A percentile compares a stretch with the other conserved stretches of the same genome.
Evolutionary conservation across 2,888 invertebrate genomes (phyloP).

Genomic region (Luperina nickerlii): DNA sequence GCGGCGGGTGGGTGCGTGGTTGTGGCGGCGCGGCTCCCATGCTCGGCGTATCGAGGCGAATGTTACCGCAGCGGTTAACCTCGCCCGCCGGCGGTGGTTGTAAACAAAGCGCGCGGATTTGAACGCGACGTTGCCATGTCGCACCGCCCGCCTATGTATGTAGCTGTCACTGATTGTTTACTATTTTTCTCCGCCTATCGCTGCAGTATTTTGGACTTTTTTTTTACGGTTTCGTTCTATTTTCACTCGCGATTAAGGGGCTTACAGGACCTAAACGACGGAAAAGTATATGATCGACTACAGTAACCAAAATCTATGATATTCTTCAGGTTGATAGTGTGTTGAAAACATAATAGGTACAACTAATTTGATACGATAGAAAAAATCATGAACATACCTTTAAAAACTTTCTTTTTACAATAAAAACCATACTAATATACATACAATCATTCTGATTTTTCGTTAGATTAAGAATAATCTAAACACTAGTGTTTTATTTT

Average conservation of each 20-base stretch:
- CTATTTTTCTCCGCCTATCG: conserved; percentile 63
- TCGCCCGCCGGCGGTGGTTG: conserved; percentile 76
- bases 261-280: no score
- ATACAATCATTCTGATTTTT: no score
- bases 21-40: conserved; percentile 52
- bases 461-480: no score
- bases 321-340: no score
- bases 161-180: conserved; percentile 75
- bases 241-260: conserved; percentile 4
- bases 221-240: conserved; percentile 4
- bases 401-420: no score
- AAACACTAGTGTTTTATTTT: no score
- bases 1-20: conserved; percentile 46
- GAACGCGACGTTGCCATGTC: conserved; percentile 82
- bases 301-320: no score
- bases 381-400: no score
- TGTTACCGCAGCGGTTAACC: conserved; percentile 76
- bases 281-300: no score
- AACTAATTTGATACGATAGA: no score
- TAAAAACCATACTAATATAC: no score
- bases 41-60: conserved; percentile 64
- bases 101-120: conserved; percentile 85
- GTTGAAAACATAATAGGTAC: no score
- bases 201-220: conserved; percentile 27
- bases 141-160: conserved; percentile 69